Evolutionary conservation across 2,797 vertebrate species (phyloP).

Genomic region (Chrysocyon brachyurus): DNA sequence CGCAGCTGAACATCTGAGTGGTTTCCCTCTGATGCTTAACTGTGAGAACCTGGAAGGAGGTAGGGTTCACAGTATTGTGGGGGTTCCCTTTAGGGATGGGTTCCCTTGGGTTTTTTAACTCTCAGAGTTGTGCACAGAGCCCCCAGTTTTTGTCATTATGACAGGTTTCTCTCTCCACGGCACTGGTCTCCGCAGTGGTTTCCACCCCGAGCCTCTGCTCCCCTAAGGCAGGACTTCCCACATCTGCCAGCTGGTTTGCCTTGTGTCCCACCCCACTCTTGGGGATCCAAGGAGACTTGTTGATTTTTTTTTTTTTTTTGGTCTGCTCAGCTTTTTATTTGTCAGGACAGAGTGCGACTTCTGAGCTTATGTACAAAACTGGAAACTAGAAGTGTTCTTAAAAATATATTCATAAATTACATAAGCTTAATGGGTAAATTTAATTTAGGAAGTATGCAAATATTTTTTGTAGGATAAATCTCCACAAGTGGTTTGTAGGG

Average conservation of each 20-base stretch:
- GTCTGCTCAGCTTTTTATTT: not conserved
- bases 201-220: not conserved
- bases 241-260: fast-evolving
- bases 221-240: not conserved
- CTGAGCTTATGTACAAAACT: not conserved
- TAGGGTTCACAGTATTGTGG: not conserved
- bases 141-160: not conserved
- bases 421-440: not conserved
- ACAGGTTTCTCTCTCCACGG: not conserved
- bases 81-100: not conserved
- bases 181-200: not conserved
- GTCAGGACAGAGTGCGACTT: not conserved
- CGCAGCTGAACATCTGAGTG: not conserved
- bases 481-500: not conserved
- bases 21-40: not conserved
- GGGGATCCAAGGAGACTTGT: not conserved
- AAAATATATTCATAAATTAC: not conserved
- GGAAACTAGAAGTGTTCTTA: not conserved
- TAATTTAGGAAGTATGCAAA: not conserved
- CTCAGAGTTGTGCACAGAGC: not conserved
- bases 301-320: not conserved
- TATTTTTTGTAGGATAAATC: not conserved
- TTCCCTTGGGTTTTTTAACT: not conserved
- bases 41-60: not conserved
- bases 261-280: not conserved